Percentiles rank a stretch among this genome's conserved stretches.
Conservation (phyloP, 2,888 invertebrate species). For the Reticulitermes lucifugus region DNA sequence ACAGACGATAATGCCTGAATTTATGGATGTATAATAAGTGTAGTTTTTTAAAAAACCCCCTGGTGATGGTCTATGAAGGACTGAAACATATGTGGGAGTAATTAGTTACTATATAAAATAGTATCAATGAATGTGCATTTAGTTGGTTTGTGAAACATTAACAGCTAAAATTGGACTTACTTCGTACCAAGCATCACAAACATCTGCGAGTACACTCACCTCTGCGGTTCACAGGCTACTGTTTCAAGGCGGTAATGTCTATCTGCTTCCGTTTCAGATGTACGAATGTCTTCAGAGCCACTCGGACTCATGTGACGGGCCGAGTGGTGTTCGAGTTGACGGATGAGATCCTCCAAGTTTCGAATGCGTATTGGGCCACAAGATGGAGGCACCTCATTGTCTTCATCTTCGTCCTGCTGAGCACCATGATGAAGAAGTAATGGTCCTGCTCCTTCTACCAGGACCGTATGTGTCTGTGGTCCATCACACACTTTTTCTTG, state of each 20-base stretch:
- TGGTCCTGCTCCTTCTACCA: conserved; percentile 62
- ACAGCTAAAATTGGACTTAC: background rate
- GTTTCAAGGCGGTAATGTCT: conserved; percentile 85
- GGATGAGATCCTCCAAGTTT: conserved; percentile 90
- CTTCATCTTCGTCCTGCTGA: conserved; percentile 69
- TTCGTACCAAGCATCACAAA: background rate
- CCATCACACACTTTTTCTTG: conserved; percentile 83
- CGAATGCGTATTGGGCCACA: conserved; percentile 86
- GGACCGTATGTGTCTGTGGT: conserved; percentile 67
- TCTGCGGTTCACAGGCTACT: conserved; percentile 75
- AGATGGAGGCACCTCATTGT: conserved; percentile 82
- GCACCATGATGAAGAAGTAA: conserved; percentile 61
- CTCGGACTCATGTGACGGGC: conserved; percentile 90
- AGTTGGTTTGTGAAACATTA: too few species aligned
- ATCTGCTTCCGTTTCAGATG: conserved; percentile 91
- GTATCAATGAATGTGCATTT: too few species aligned
- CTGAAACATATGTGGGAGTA: too few species aligned
- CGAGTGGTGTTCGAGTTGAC: conserved; percentile 89
- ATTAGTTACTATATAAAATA: too few species aligned
- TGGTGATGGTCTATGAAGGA: too few species aligned
- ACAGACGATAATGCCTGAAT: too few species aligned
- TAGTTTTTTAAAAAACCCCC: too few species aligned
- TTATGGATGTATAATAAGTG: too few species aligned
- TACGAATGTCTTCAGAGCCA: conserved; percentile 89
- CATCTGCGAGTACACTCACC: conserved; percentile 62